These are phyloP conservation scores for Hiodon tergisus DNA, from an alignment of 2,113 vertebrate genomes.

Conservation along the genomic window DNA sequence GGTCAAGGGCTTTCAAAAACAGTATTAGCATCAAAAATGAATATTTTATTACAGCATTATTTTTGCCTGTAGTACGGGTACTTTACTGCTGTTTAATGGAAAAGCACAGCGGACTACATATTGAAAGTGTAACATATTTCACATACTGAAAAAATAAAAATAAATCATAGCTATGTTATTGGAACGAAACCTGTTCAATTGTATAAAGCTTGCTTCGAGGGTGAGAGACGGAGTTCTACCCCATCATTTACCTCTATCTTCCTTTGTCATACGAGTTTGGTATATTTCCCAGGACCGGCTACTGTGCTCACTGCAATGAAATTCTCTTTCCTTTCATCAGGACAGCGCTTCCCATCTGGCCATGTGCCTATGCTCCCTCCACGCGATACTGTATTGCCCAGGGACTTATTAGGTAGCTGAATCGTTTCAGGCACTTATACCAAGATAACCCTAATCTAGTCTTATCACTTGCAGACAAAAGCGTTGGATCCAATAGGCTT, in stretches of 20 bases:
- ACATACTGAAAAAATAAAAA: not conserved
- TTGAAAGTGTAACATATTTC: not conserved
- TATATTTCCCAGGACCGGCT: slow-evolving; percentile 35
- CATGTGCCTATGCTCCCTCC: slow-evolving; percentile 46
- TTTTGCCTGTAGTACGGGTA: no score
- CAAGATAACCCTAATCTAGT: slow-evolving; percentile 69
- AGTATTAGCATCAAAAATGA: no score
- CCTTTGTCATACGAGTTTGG: not conserved
- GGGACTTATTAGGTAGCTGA: slow-evolving; percentile 71
- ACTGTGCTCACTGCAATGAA: slow-evolving; percentile 43
- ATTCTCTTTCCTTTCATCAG: slow-evolving; percentile 38
- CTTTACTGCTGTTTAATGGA: no score
- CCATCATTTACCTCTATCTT: slow-evolving; percentile 12
- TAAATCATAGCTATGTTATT: slow-evolving; percentile 14
- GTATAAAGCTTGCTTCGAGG: slow-evolving; percentile 16
- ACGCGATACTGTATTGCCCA: slow-evolving; percentile 50
- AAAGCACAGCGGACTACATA: not conserved
- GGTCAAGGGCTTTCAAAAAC: no score
- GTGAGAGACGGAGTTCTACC: not conserved
- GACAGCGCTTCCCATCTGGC: slow-evolving; percentile 38
- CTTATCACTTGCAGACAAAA: slow-evolving; percentile 72
- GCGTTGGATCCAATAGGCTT: slow-evolving; percentile 59
- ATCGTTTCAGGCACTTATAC: slow-evolving; percentile 60
- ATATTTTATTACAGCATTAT: no score
- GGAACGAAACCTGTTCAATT: slow-evolving; percentile 18